These are phyloP conservation scores for Temnothorax curvispinosus DNA, from an alignment of 1,140 invertebrate species.

Conservation along the genomic window DNA sequence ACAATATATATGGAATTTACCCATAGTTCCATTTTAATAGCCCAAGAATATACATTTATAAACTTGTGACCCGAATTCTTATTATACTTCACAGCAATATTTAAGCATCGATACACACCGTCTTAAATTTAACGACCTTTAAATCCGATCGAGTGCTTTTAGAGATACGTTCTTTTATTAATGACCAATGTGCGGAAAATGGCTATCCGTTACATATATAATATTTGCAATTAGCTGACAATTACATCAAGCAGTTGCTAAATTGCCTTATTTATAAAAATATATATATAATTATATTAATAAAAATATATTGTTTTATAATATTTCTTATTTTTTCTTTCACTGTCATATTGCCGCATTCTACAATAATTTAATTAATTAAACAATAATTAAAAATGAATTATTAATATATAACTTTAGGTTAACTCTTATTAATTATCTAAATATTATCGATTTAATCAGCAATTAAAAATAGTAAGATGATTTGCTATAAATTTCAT, in stretches of 20 bases:
- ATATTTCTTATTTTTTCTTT: neutral
- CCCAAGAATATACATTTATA: slow-evolving; percentile 5
- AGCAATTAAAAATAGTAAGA: slow-evolving; percentile 16
- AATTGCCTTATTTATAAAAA: no score
- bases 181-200: slow-evolving; percentile 32
- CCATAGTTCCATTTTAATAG: slow-evolving; percentile 33
- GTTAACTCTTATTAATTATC: neutral
- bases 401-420: neutral
- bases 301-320: neutral
- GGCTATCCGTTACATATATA: slow-evolving; percentile 41
- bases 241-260: neutral
- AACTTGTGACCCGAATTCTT: slow-evolving; percentile 23
- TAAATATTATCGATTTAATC: slow-evolving; percentile 1
- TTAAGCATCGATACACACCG: slow-evolving; percentile 8
- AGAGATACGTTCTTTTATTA: slow-evolving; percentile 64
- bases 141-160: neutral
- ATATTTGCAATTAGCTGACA: slow-evolving; percentile 14
- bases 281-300: neutral
- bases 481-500: neutral
- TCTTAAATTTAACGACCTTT: slow-evolving; percentile 17
- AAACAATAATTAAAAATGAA: neutral
- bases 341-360: neutral
- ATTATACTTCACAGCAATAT: slow-evolving; percentile 19
- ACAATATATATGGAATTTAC: neutral
- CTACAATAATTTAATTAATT: neutral